phyloP scores from a whole-genome alignment of 2,113 vertebrate species.

The Rattus rattus region DNA sequence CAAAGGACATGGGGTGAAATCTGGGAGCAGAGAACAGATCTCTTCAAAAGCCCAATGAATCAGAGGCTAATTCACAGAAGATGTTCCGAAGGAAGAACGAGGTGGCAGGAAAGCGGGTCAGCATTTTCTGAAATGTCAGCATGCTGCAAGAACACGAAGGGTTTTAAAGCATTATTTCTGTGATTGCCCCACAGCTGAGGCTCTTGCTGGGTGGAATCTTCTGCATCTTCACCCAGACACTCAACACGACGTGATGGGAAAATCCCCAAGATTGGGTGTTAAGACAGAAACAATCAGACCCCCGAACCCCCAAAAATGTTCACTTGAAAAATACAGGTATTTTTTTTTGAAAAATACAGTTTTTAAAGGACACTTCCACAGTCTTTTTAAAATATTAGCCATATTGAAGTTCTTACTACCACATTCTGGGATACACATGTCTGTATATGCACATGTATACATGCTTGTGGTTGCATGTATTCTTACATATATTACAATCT shows the following conservation, averaged over 20 bases:
- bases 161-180: not conserved
- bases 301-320: not conserved
- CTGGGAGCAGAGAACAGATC: slow-evolving; percentile 20
- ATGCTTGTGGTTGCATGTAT: not conserved
- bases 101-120: not conserved
- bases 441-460: accelerated
- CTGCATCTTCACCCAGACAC: not conserved
- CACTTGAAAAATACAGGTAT: not conserved
- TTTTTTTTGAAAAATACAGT: not conserved
- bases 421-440: not conserved
- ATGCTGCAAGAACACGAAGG: not conserved
- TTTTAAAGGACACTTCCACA: not conserved
- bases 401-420: not conserved
- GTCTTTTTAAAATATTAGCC: not conserved
- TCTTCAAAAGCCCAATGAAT: slow-evolving; percentile 45
- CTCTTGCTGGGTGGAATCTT: not conserved
- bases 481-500: not conserved
- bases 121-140: not conserved
- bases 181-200: accelerated
- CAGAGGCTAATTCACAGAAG: slow-evolving; percentile 37
- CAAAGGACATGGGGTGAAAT: slow-evolving; percentile 42
- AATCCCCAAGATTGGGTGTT: not conserved
- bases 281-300: not conserved
- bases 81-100: not conserved
- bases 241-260: not conserved